Evolutionary conservation across 1,140 invertebrate species (phyloP).

Genomic region (Trachymyrmex cornetzi): DNA sequence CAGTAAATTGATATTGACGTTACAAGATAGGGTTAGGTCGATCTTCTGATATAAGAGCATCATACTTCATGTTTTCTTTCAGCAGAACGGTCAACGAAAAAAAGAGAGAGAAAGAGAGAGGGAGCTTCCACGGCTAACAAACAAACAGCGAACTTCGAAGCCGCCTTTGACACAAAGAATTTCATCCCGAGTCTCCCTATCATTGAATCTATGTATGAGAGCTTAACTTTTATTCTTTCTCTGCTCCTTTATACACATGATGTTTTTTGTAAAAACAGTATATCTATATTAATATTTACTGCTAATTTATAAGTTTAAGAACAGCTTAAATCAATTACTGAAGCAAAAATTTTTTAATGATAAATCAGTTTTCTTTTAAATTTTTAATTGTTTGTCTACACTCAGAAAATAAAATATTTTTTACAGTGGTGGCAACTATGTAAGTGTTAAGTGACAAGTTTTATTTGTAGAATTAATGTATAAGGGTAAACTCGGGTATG

Average conservation of each 20-base stretch:
- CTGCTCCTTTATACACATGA: not conserved
- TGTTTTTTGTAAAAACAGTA: not conserved
- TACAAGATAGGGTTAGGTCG: constrained; percentile 62
- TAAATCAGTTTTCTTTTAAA: not conserved
- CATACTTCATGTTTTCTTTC: constrained; percentile 36
- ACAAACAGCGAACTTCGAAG: constrained; percentile 44
- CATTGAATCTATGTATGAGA: constrained; percentile 40
- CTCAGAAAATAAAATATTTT: too few species aligned
- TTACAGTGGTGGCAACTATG: too few species aligned
- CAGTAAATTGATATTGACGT: constrained; percentile 72
- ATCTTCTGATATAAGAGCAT: constrained; percentile 50
- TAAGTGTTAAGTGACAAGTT: too few species aligned
- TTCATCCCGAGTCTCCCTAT: constrained; percentile 22
- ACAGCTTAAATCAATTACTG: constrained; percentile 1
- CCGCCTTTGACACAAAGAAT: constrained; percentile 24
- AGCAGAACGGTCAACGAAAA: constrained; percentile 26
- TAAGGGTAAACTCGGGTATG: too few species aligned
- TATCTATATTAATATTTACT: not conserved
- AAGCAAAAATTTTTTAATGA: constrained; percentile 15
- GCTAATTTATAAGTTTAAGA: not conserved
- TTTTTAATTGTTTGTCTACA: not conserved
- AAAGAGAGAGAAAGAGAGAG: constrained; percentile 6
- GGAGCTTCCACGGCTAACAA: constrained; percentile 20
- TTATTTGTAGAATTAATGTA: too few species aligned
- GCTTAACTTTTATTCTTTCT: constrained; percentile 30